These are phyloP conservation scores for Sander vitreus DNA, from an alignment of 2,113 vertebrate genomes.

Conservation along the genomic window DNA sequence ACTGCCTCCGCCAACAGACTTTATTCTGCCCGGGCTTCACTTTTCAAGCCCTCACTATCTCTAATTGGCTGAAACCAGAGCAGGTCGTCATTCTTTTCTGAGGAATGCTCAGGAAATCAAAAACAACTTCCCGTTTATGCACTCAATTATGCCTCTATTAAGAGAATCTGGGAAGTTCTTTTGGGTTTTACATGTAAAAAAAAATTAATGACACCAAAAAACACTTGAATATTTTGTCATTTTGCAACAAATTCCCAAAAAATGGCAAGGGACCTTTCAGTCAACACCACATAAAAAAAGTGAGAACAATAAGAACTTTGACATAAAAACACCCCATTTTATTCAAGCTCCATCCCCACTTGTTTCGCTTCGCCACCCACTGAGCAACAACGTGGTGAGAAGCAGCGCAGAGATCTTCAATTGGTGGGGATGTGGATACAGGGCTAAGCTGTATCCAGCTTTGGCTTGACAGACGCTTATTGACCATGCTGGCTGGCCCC, in stretches of 20 bases:
- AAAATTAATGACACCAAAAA: not conserved
- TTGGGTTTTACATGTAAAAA: not conserved
- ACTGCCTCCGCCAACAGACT: conserved; percentile 72
- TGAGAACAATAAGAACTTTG: conserved; percentile 20
- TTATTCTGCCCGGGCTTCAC: conserved; percentile 68
- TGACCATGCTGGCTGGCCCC: conserved; percentile 48
- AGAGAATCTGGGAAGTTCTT: conserved; percentile 25
- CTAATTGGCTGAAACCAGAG: conserved; percentile 82
- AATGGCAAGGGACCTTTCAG: conserved; percentile 9
- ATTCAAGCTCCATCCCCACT: conserved; percentile 19
- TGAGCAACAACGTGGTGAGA: conserved; percentile 46
- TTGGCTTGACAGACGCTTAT: conserved; percentile 55
- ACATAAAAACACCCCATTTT: conserved; percentile 32
- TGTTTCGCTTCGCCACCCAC: conserved; percentile 48
- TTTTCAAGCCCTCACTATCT: conserved; percentile 81
- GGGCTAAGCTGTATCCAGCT: conserved; percentile 30
- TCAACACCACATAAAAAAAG: not conserved
- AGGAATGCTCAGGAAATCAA: conserved; percentile 70
- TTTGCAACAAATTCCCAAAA: not conserved
- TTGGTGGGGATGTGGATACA: conserved; percentile 34
- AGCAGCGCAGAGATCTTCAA: conserved; percentile 45
- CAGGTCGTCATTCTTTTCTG: conserved; percentile 58
- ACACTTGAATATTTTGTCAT: conserved; percentile 1
- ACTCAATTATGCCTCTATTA: conserved; percentile 49
- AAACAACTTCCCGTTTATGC: conserved; percentile 59